Evolutionary conservation across 2,113 vertebrate species (phyloP).

Genomic region (Pteronura brasiliensis): DNA sequence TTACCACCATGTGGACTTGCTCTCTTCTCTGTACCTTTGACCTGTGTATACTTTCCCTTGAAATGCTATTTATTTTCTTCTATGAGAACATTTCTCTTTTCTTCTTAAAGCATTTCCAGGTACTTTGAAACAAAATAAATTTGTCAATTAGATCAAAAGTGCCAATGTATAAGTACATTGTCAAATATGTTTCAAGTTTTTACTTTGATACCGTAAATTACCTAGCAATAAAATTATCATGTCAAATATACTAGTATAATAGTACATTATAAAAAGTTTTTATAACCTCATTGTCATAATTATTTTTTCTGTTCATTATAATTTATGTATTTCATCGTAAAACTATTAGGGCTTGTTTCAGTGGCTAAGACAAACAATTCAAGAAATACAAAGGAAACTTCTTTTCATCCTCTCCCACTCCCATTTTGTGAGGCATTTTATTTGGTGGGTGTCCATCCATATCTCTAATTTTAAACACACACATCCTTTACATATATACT

Average conservation of each 20-base stretch:
- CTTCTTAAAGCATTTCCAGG: not conserved
- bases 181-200: slow-evolving; percentile 1
- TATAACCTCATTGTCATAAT: not conserved
- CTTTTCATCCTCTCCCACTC: not conserved
- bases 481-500: not conserved
- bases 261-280: not conserved
- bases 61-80: not conserved
- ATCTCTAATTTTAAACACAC: not conserved
- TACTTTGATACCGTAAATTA: not conserved
- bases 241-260: not conserved
- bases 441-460: not conserved
- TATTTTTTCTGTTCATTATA: not conserved
- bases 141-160: not conserved
- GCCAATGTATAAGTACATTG: not conserved
- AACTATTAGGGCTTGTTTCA: not conserved
- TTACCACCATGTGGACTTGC: not conserved
- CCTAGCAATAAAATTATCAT: not conserved
- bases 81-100: not conserved
- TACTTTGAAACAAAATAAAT: not conserved
- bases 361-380: not conserved
- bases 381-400: not conserved
- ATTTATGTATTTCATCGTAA: not conserved
- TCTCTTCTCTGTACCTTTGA: not conserved
- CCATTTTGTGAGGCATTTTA: not conserved
- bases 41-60: not conserved